Conservation (phyloP, 92 coral and sea anemone species). For the Palythoa heliodiscus region DNA sequence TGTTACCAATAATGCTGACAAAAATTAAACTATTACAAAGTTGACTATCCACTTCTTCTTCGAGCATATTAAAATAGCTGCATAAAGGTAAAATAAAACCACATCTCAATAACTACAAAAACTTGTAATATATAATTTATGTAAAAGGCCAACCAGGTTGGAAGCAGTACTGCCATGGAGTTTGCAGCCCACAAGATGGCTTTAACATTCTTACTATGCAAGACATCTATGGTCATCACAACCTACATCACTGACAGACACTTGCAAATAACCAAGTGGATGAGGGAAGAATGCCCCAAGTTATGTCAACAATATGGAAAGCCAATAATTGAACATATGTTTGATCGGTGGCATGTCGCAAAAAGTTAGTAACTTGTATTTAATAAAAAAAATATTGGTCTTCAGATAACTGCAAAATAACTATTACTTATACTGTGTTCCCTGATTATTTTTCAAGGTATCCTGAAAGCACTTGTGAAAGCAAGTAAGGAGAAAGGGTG, state of each 20-base stretch:
- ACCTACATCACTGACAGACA: conserved; percentile 21
- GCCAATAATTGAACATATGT: not conserved
- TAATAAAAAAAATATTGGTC: not conserved
- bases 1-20: not conserved
- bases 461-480: no score
- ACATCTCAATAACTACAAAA: not conserved
- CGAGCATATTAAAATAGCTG: not conserved
- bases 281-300: conserved; percentile 30
- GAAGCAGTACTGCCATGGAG: conserved; percentile 32
- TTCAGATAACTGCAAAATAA: not conserved
- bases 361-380: conserved; percentile 14
- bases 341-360: conserved; percentile 33
- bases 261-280: not conserved
- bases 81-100: not conserved
- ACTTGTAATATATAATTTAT: not conserved
- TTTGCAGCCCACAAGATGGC: conserved; percentile 6
- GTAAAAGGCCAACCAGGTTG: conserved; percentile 25
- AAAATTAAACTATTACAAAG: not conserved
- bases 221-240: conserved; percentile 13
- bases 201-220: conserved; percentile 3
- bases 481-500: no score
- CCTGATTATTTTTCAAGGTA: not conserved
- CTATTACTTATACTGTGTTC: not conserved
- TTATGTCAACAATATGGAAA: not conserved
- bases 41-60: not conserved